Conservation (phyloP, 2,888 invertebrate genomes). For the Drymonia ruficornis region DNA sequence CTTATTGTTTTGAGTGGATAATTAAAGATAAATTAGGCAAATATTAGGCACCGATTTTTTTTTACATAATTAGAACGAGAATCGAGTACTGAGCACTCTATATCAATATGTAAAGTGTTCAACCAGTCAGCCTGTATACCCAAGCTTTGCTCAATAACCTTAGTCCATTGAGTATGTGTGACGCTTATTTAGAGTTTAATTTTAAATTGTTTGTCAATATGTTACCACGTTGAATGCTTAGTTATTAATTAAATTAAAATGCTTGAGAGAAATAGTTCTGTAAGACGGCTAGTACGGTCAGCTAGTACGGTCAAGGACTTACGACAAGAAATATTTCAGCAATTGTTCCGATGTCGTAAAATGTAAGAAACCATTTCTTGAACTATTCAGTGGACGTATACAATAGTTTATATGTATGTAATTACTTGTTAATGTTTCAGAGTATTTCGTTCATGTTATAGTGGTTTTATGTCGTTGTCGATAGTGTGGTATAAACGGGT, state of each 20-base stretch:
- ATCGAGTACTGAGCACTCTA: no score
- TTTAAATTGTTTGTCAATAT: constrained; percentile 15
- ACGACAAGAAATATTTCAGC: neutral
- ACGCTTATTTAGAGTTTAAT: no score
- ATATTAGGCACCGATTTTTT: no score
- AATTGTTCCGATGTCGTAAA: constrained; percentile 46
- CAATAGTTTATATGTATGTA: constrained; percentile 39
- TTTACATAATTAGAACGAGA: no score
- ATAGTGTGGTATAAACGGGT: constrained; percentile 16
- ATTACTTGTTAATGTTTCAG: constrained; percentile 24
- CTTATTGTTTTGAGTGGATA: no score
- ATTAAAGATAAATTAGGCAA: no score
- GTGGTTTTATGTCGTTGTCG: constrained; percentile 16
- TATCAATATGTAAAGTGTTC: no score
- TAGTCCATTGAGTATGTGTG: no score
- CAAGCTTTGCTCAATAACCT: no score
- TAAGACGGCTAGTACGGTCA: no score
- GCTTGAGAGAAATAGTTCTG: neutral
- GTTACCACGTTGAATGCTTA: neutral
- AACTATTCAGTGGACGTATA: constrained; percentile 41
- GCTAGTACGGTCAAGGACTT: no score
- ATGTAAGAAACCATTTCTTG: constrained; percentile 47
- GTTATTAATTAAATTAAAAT: neutral
- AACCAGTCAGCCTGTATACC: no score
- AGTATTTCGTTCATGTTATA: neutral